These are phyloP conservation scores for Polia nebulosa DNA, from an alignment of 2,888 invertebrate genomes.

Conservation along the genomic window DNA sequence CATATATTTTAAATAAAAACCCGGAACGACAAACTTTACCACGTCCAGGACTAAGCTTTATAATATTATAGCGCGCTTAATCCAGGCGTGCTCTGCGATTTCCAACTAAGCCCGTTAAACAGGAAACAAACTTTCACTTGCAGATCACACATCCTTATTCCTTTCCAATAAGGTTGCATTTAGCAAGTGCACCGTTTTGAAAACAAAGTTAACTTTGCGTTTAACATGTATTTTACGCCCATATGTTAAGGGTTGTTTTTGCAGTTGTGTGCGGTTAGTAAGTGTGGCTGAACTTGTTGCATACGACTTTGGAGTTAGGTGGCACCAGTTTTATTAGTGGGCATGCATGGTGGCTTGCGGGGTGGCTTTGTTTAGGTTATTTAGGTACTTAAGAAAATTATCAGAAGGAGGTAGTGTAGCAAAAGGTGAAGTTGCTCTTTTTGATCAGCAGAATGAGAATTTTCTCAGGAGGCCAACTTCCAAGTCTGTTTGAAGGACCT, in stretches of 20 bases:
- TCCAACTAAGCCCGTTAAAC: slow-evolving; percentile 63
- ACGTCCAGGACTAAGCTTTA: slow-evolving; percentile 46
- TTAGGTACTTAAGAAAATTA: background rate
- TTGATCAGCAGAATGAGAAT: background rate
- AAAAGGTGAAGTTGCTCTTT: background rate
- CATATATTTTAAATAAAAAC: slow-evolving; percentile 48
- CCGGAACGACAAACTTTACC: slow-evolving; percentile 43
- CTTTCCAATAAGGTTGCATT: slow-evolving; percentile 33
- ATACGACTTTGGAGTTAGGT: slow-evolving; percentile 50
- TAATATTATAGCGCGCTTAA: slow-evolving; percentile 64
- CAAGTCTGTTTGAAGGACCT: no score
- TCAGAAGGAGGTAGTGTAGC: no score
- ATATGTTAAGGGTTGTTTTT: slow-evolving; percentile 27
- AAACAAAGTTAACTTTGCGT: slow-evolving; percentile 21
- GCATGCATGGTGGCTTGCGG: slow-evolving; percentile 27
- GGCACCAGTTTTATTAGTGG: slow-evolving; percentile 40
- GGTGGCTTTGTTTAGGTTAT: slow-evolving; percentile 21
- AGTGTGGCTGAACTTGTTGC: slow-evolving; percentile 59
- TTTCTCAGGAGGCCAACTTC: background rate
- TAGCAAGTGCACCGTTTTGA: background rate
- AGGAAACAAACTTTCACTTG: slow-evolving; percentile 48
- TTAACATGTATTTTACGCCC: background rate
- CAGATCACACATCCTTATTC: slow-evolving; percentile 17
- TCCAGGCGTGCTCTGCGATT: slow-evolving; percentile 64
- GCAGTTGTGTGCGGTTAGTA: background rate